A percentile compares a stretch with the other conserved stretches of the same genome.
Conservation (phyloP, 1,140 invertebrate genomes). For the Drosophila nigromelanica region DNA sequence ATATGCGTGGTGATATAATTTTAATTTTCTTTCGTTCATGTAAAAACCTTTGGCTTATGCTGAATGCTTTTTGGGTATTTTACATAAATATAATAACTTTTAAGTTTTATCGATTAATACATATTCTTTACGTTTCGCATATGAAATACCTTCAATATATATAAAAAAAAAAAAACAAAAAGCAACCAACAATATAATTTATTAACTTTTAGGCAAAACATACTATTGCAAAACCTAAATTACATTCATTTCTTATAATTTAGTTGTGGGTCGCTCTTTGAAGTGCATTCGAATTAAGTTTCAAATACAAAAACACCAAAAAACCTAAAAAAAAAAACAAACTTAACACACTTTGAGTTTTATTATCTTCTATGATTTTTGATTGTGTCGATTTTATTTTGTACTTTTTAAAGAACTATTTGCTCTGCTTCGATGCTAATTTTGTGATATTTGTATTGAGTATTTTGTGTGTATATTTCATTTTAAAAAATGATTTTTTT, state of each 20-base stretch:
- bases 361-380: constrained; percentile 46
- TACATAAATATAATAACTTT: constrained; percentile 30
- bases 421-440: constrained; percentile 78
- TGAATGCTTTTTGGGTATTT: not conserved
- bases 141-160: constrained; percentile 70
- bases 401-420: constrained; percentile 39
- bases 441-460: constrained; percentile 80
- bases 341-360: constrained; percentile 72
- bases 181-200: constrained; percentile 52
- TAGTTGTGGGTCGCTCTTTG: constrained; percentile 57
- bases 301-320: constrained; percentile 62
- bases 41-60: constrained; percentile 35
- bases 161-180: too few species aligned
- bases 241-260: constrained; percentile 59
- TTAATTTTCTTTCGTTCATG: constrained; percentile 71
- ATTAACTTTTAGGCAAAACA: constrained; percentile 54
- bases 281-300: constrained; percentile 50
- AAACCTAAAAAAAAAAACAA: constrained; percentile 46
- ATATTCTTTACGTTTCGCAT: constrained; percentile 51
- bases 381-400: constrained; percentile 32
- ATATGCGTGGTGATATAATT: constrained; percentile 80
- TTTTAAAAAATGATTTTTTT: constrained; percentile 20
- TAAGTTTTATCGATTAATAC: constrained; percentile 43
- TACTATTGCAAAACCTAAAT: constrained; percentile 49
- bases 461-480: constrained; percentile 10